Conservation (phyloP, 2,888 invertebrate species). For the Fabriciana adippe region DNA sequence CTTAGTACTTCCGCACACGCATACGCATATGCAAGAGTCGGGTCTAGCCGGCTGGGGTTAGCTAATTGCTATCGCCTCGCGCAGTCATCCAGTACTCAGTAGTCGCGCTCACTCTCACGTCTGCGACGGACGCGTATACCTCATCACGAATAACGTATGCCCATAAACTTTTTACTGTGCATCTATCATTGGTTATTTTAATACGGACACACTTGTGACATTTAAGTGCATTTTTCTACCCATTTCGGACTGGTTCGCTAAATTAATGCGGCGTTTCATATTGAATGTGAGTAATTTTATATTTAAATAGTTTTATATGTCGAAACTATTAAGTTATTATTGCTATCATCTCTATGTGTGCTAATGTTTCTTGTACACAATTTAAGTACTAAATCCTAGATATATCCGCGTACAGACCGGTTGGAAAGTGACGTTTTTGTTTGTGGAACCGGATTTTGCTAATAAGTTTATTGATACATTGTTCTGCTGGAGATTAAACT, state of each 20-base stretch:
- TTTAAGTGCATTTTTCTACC: constrained; percentile 24
- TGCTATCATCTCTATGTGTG: constrained; percentile 10
- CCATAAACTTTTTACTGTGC: constrained; percentile 26
- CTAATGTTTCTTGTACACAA: constrained; percentile 7
- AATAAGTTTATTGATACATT: constrained; percentile 44
- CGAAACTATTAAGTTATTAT: neutral
- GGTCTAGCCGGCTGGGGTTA: constrained; percentile 27
- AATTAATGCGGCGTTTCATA: neutral
- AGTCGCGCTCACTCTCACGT: constrained; percentile 56
- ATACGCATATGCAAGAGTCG: constrained; percentile 22
- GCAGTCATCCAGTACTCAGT: constrained; percentile 49
- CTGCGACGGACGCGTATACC: constrained; percentile 56
- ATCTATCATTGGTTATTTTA: constrained; percentile 24
- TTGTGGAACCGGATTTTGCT: constrained; percentile 66
- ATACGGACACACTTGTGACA: constrained; percentile 30
- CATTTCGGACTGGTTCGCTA: constrained; percentile 19
- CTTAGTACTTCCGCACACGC: constrained; percentile 16
- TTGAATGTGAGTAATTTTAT: constrained; percentile 20
- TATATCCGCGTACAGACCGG: constrained; percentile 58
- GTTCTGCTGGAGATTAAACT: constrained; percentile 27
- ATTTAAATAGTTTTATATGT: neutral
- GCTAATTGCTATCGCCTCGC: constrained; percentile 38
- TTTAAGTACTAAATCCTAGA: constrained; percentile 15
- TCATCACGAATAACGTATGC: constrained; percentile 19
- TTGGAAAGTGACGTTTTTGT: constrained; percentile 73